A percentile compares a stretch with the other conserved stretches of the same genome.
These are phyloP conservation scores for Sminthopsis crassicaudata DNA, from an alignment of 2,113 vertebrate genomes.

Conservation along the genomic window DNA sequence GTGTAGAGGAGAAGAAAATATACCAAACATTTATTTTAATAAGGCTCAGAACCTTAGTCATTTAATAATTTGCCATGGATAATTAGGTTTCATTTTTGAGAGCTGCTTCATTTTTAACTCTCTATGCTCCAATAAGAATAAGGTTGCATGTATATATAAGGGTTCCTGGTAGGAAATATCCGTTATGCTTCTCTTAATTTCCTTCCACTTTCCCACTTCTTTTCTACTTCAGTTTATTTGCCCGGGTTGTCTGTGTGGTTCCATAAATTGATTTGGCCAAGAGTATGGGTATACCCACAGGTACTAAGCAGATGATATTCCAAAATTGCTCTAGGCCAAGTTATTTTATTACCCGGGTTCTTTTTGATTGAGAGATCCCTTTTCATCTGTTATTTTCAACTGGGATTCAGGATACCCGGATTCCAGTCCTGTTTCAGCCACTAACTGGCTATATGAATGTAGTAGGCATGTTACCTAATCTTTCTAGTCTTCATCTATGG, in stretches of 20 bases:
- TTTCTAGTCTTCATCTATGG: not conserved
- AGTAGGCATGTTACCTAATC: not conserved
- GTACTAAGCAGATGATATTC: not conserved
- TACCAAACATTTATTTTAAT: conserved; percentile 60
- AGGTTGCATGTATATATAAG: not conserved
- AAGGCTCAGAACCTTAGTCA: conserved; percentile 54
- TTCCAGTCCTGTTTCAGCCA: not conserved
- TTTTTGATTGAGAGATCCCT: not conserved
- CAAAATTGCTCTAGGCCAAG: not conserved
- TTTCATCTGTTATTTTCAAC: not conserved
- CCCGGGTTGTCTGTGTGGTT: not conserved
- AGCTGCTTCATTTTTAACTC: conserved; percentile 56
- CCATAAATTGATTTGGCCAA: not conserved
- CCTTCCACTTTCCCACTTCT: not conserved
- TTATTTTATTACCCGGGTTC: not conserved
- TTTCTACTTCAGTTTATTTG: not conserved
- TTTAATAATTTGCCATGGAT: conserved; percentile 65
- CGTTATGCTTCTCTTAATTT: not conserved
- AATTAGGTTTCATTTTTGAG: conserved; percentile 58
- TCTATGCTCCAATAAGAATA: not conserved
- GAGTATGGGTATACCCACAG: not conserved
- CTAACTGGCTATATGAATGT: not conserved
- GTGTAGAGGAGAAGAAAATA: conserved; percentile 59
- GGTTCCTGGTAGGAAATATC: not conserved
- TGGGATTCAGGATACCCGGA: not conserved